Evolutionary conservation across 2,113 vertebrate species (phyloP).

Genomic region (Sclerurus mexicanus): DNA sequence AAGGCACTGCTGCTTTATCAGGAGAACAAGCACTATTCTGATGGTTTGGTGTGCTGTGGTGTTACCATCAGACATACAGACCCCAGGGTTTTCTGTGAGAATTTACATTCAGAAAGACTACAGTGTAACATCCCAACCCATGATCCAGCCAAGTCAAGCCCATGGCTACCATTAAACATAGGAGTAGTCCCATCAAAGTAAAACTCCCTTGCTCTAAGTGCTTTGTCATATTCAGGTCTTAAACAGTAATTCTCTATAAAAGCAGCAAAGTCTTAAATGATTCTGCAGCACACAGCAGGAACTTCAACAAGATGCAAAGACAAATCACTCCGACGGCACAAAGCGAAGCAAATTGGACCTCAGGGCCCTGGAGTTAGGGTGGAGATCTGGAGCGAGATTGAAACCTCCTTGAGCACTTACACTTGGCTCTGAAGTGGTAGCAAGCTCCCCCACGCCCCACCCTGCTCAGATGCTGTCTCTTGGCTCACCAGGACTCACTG

Average conservation of each 20-base stretch:
- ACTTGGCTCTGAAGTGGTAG: constrained; percentile 7
- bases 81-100: not conserved
- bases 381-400: not conserved
- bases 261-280: constrained; percentile 40
- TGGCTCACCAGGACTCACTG: not conserved
- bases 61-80: not conserved
- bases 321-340: not conserved
- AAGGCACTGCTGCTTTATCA: not conserved
- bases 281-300: constrained; percentile 20
- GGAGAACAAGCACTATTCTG: not conserved
- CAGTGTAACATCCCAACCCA: not conserved
- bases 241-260: constrained; percentile 31
- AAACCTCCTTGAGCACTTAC: not conserved
- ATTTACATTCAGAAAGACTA: not conserved
- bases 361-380: not conserved
- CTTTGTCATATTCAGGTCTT: not conserved
- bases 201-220: not conserved
- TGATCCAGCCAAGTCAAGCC: not conserved
- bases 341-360: constrained; percentile 44
- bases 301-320: constrained; percentile 18
- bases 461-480: not conserved
- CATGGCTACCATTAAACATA: not conserved
- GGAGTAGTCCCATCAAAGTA: constrained; percentile 1
- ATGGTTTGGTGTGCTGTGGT: not conserved
- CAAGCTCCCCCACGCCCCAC: not conserved